Evolutionary conservation across 2,113 vertebrate genomes (phyloP).

Genomic region (Sorex fumeus): DNA sequence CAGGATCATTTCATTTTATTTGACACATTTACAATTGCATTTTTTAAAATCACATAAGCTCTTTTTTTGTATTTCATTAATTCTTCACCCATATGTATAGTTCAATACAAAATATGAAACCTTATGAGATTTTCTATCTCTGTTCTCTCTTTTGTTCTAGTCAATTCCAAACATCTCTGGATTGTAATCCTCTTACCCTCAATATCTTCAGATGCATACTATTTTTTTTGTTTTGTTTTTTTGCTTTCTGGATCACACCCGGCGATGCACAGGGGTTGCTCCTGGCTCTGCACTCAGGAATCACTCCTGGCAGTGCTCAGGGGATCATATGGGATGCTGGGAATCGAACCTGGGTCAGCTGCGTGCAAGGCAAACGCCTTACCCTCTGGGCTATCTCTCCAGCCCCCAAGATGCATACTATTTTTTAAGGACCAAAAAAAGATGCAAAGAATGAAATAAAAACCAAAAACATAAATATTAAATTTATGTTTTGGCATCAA

Average conservation of each 20-base stretch:
- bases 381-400: too few species aligned
- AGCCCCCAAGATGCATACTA: background rate
- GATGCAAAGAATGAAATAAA: background rate
- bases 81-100: background rate
- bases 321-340: too few species aligned
- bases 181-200: background rate
- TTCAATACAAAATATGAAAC: background rate
- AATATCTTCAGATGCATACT: background rate
- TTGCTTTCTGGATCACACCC: too few species aligned
- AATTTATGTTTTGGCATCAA: background rate
- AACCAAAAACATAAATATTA: background rate
- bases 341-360: too few species aligned
- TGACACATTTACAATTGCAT: background rate
- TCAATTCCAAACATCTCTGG: background rate
- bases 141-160: background rate
- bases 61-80: background rate
- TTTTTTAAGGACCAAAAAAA: background rate
- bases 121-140: background rate
- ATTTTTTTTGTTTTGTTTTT: too few species aligned
- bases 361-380: too few species aligned
- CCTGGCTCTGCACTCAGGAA: too few species aligned
- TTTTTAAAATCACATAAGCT: background rate
- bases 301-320: too few species aligned
- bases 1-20: background rate
- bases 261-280: too few species aligned